Evolutionary conservation across 2,113 vertebrate genomes (phyloP).

Genomic region (Platichthys stellatus): DNA sequence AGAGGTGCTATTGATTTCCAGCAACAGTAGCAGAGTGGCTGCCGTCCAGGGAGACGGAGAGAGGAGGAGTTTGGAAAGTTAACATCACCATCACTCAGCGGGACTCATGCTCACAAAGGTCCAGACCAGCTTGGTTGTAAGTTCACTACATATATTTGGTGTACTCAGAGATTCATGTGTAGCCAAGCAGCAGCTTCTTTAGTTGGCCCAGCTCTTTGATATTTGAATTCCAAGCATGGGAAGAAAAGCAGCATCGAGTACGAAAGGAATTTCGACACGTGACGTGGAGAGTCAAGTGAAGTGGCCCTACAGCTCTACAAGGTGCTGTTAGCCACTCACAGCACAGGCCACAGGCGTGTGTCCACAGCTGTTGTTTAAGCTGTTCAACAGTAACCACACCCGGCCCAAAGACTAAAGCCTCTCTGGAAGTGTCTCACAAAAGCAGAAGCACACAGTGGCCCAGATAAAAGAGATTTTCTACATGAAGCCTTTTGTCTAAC

Average conservation of each 20-base stretch:
- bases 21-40: constrained; percentile 36
- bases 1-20: constrained; percentile 53
- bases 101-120: constrained; percentile 62
- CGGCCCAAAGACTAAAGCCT: constrained; percentile 1
- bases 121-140: not conserved
- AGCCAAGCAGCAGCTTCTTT: not conserved
- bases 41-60: constrained; percentile 30
- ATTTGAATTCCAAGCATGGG: not conserved
- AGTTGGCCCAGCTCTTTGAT: not conserved
- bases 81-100: constrained; percentile 21
- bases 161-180: not conserved
- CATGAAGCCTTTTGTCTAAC: not conserved
- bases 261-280: not conserved
- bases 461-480: constrained; percentile 1
- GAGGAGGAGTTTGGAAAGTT: constrained; percentile 43
- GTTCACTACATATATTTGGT: not conserved
- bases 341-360: not conserved
- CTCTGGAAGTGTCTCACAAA: constrained; percentile 1
- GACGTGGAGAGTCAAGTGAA: constrained; percentile 9
- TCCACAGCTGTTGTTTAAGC: constrained; percentile 22
- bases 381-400: constrained; percentile 35
- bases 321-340: not conserved
- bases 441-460: not conserved
- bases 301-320: not conserved
- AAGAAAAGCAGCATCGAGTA: not conserved